A percentile compares a stretch with the other conserved stretches of the same genome.
Conservation (phyloP, 2,113 vertebrate genomes). For the Chroicocephalus ridibundus region DNA sequence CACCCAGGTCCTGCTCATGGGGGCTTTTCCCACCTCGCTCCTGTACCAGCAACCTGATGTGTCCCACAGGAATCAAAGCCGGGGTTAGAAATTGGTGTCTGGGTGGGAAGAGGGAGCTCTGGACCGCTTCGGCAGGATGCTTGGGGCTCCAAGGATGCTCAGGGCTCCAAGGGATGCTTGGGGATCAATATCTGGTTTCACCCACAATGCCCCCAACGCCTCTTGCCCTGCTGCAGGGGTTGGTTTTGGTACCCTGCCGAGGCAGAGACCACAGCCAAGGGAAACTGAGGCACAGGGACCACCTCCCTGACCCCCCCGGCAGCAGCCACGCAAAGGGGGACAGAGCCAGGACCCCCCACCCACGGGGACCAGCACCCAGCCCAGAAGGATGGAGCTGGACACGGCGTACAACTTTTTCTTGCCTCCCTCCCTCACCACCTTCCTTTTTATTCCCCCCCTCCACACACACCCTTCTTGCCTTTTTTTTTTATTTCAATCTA, state of each 20-base stretch:
- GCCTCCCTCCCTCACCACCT: background rate
- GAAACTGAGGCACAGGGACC: background rate
- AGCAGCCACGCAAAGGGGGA: background rate
- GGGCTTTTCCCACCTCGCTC: background rate
- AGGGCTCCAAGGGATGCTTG: background rate
- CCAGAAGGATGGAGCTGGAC: background rate
- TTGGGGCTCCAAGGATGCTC: background rate
- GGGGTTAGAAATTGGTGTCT: background rate
- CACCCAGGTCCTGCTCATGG: background rate
- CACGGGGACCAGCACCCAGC: background rate
- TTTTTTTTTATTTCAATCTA: background rate
- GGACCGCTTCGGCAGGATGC: rapidly evolving
- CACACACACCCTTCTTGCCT: no score
- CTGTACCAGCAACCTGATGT: background rate
- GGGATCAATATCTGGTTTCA: background rate
- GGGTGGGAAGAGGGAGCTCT: background rate
- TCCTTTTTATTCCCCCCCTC: background rate
- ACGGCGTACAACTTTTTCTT: background rate
- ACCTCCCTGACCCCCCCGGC: no score
- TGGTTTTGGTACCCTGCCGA: no score
- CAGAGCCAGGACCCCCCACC: background rate
- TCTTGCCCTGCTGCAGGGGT: background rate
- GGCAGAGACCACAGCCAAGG: background rate
- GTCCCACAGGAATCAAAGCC: background rate
- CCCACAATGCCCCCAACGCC: rapidly evolving